phyloP scores from a whole-genome alignment of 2,113 vertebrate species.

The Tamias sibiricus region DNA sequence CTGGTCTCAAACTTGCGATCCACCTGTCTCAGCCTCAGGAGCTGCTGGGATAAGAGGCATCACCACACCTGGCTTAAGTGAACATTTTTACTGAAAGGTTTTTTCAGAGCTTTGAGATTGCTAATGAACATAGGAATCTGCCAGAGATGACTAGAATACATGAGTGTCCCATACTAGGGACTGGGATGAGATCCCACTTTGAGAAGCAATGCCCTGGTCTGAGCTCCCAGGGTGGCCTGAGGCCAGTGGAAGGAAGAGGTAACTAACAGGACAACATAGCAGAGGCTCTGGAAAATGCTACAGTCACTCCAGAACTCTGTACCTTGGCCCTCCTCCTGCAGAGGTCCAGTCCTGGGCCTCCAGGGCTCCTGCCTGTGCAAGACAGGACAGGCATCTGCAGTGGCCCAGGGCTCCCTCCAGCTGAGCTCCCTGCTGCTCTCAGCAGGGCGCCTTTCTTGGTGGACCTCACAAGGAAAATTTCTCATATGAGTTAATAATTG shows the following conservation, averaged over 20 bases:
- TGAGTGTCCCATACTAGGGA: not conserved
- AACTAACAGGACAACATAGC: not conserved
- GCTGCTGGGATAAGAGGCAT: too few species aligned
- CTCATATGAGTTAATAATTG: not conserved
- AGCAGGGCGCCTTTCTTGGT: not conserved
- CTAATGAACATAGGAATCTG: not conserved
- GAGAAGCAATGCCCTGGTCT: not conserved
- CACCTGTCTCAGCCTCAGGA: too few species aligned
- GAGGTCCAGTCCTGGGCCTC: not conserved
- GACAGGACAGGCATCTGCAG: not conserved
- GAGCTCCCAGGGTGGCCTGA: not conserved
- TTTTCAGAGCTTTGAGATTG: not conserved
- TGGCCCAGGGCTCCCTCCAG: not conserved
- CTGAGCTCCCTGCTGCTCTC: not conserved
- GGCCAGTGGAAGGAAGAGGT: not conserved
- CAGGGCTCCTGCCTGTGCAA: not conserved
- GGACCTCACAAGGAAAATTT: not conserved
- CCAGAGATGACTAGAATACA: not conserved
- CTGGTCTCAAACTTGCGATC: too few species aligned
- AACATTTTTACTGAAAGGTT: not conserved
- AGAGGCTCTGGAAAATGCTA: not conserved
- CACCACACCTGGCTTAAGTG: not conserved
- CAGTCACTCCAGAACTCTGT: accelerated
- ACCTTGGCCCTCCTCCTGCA: not conserved
- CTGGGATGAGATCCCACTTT: not conserved